Conservation (phyloP, 2,113 vertebrate species). For the Garra rufa region DNA sequence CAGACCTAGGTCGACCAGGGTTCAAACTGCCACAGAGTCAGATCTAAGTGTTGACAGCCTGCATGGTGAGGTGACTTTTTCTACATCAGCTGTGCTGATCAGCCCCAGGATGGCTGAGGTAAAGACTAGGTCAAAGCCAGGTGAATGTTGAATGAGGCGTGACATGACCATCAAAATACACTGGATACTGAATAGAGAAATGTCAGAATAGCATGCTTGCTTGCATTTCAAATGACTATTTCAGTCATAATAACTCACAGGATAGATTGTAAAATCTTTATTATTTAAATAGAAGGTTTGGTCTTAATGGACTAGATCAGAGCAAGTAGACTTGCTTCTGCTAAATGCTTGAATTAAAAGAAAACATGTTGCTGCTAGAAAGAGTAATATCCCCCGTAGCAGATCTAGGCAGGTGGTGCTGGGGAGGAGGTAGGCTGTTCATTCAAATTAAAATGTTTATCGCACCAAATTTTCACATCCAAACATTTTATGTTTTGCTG, state of each 20-base stretch:
- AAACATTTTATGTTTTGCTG: background rate
- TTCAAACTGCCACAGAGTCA: background rate
- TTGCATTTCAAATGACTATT: background rate
- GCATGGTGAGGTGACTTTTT: slow-evolving; percentile 29
- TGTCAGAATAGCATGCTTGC: background rate
- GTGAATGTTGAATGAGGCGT: slow-evolving; percentile 22
- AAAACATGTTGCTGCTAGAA: no score
- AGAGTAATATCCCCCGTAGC: no score
- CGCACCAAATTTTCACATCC: background rate
- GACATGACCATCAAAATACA: background rate
- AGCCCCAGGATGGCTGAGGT: slow-evolving; percentile 27
- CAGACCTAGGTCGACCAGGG: background rate
- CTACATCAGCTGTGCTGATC: background rate
- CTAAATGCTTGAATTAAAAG: no score
- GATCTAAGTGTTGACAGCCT: slow-evolving; percentile 26
- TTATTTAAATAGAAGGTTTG: no score
- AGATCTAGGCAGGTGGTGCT: no score
- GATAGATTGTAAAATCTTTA: no score
- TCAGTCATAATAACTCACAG: no score
- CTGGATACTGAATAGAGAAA: background rate
- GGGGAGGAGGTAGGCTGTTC: no score
- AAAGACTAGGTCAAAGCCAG: slow-evolving; percentile 49
- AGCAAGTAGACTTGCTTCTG: no score
- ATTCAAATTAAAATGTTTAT: background rate
- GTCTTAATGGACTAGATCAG: no score